Base-by-base conservation (phyloP, 2,797 vertebrate genomes). In the Pteropus rufus region DNA sequence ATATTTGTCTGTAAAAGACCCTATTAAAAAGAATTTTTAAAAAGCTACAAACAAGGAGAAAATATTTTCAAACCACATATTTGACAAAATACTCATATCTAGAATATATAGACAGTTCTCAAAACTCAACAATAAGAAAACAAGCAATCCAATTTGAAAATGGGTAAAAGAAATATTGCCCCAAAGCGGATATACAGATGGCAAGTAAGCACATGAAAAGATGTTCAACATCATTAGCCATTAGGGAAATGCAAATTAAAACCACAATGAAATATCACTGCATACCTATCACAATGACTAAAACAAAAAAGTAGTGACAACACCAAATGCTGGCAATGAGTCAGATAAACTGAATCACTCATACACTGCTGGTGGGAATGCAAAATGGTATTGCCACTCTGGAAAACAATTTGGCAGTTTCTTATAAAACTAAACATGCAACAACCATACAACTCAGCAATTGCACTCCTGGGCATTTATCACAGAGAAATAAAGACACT, bases 311-410 rank as follows among this genome's bases (percentile, higher is more conserved):
- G 12, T 23, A 73, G 18, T 87, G 70, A 89, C 75, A 54, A 41
- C 84, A 95, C 21, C 58, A 83, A 85, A 85, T 44, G 56, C 95
- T 91, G 95, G 73, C 73, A 82, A 56, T 58, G 58, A 94, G 41
- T 75, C 87, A 44, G 52, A 94, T 56, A 62, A 89, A 76, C n/a
- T 85, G 44, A 79, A 87, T 82, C 89, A 82, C 56, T 91, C 88
- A 46, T 18, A 72, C 39, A 26, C 7, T 16, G 41, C 83, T 58
- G 52, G 62, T 76, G 52, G 90, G 89, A 76, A 90, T 58, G 81
- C 36, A 39, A 54, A 94, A 90, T 49, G 34, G 76, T 36, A 85
- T 5, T 24, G 70, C 56, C 34, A 56, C 64, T 93, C 67, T 79
- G 31, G 67, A 62, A 58, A 89, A 82, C 60, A 76, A 49, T 26